Base-by-base conservation (phyloP, 2,888 invertebrate genomes). In the Chrysotoxum bicinctum region DNA sequence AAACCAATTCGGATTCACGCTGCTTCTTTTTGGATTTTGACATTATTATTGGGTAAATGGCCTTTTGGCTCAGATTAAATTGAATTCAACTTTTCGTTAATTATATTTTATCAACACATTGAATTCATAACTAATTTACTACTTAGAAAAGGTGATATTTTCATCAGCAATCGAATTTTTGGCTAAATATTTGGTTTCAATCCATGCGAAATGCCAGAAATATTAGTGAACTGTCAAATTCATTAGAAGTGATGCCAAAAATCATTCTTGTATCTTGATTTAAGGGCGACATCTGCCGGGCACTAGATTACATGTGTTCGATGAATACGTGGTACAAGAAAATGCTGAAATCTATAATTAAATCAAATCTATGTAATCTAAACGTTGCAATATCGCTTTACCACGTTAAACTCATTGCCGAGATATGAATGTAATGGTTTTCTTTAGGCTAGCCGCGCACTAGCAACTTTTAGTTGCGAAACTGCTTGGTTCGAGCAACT, bases 11-110 rank as follows among this genome's bases (percentile, higher is more conserved):
- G 8, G 52, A 30, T 23, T 75, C 75, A 14, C 43, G 66, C 16
- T 52, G 58, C 48, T 72, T 79, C 50, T 72, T 83, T 35, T 83
- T 87, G 2, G 66, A 43, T 79, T 87, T 87, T 37, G 87, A 62
- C 87, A 87, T 87, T 21, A 0, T 72, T 62, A n/a, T 30, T 45
- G 7, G 8, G 3, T 30, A 7, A 43, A 0, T 19, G 7, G 1
- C 26, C 5, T 45, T 1, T 5, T 21, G 1, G 12, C 19, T n/a
- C 19, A 1, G 19, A 54, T 32, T 50, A 12, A 12, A 19, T 23
- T 12, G 10, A 30, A 77, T 52, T 37, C 2, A 5, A 26, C 40
- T 12, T 9, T 3, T 21, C n/a, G 14, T 35, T n/a, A 1, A 60
- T 68, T 21, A 7, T 9, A 9, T 40, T 21, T 32, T 30, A n/a